phyloP scores from a whole-genome alignment of 2,888 invertebrate species.

The Lasioglossum oenotherae region DNA sequence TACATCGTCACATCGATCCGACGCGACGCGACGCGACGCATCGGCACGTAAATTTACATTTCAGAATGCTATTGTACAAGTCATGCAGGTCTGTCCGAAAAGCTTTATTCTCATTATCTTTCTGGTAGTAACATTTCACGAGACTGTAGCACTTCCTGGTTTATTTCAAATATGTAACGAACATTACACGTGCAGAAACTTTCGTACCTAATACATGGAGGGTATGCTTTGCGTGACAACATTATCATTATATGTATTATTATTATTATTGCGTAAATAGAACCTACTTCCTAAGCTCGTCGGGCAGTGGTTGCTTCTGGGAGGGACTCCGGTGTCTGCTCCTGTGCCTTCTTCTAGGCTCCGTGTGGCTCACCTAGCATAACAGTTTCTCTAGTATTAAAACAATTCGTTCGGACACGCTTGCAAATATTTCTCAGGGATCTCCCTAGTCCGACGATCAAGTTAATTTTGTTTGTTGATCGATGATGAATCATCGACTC shows the following conservation, averaged over 20 bases:
- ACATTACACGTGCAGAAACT: background rate
- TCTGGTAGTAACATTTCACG: conserved; percentile 13
- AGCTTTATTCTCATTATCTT: background rate
- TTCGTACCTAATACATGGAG: background rate
- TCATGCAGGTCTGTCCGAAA: conserved; percentile 4
- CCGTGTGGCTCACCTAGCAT: conserved; percentile 73
- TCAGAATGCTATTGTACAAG: background rate
- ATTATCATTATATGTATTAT: background rate
- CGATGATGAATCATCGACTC: background rate
- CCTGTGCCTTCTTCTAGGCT: conserved; percentile 80
- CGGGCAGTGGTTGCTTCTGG: conserved; percentile 82
- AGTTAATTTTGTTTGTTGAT: background rate
- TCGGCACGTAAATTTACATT: background rate
- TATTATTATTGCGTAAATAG: conserved; percentile 24
- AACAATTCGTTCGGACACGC: background rate
- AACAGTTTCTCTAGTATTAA: background rate
- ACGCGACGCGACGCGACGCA: background rate
- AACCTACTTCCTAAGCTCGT: conserved; percentile 82
- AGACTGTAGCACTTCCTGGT: background rate
- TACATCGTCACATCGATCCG: background rate
- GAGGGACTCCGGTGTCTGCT: conserved; percentile 83
- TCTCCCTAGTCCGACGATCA: background rate
- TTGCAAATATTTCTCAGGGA: background rate
- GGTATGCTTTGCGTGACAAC: conserved; percentile 10
- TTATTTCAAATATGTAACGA: background rate